Evolutionary conservation across 2,888 invertebrate genomes (phyloP), one percentile per base, ranked within the genome.

Genomic region (Camponotus fellah): DNA sequence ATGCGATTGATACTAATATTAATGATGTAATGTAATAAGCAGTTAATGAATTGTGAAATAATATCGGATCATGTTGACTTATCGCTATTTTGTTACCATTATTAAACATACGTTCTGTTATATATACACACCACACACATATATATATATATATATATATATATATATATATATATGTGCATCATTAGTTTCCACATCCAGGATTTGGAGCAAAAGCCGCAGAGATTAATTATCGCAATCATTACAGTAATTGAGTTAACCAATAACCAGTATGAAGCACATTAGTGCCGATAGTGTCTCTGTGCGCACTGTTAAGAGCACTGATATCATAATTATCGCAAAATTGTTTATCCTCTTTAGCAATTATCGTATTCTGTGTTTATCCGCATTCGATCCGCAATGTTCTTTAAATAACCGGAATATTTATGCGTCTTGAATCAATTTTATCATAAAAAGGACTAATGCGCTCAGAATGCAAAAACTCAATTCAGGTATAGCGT

Each of bases 301-400:
- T 72, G 46, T 6, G 43, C 34, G 58, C 34, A 71, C 21, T 69
- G 69, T 58, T 77, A 77, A 77, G 69, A 43, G 69, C 77, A 43
- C 46, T 60, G 58, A 60, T 80, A 46, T 79, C 58, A 71, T 60
- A 77, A 71, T 80, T 60, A 56, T 79, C 46, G 37, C 49, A 80
- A 71, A 80, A 71, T 80, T 80, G 72, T 80, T 79, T 80, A 80
- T 62, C n/a, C 79, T 80, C 79, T 80, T 80, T 80, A 60, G 34
- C 46, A 60, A 80, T 80, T 71, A 72, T 72, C 17, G 3, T 60
- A 17, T 58, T 71, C 34, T 32, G 12, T 6, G 34, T 71, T 79
- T 46, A 46, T 46, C 21, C 58, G 21, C 34, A 21, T 60, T 69
- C 14, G 8, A 6, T 26, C 34, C 26, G 49, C 34, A 37, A 62